Conservation (phyloP, 2,797 vertebrate species). For the Xenopus petersii region DNA sequence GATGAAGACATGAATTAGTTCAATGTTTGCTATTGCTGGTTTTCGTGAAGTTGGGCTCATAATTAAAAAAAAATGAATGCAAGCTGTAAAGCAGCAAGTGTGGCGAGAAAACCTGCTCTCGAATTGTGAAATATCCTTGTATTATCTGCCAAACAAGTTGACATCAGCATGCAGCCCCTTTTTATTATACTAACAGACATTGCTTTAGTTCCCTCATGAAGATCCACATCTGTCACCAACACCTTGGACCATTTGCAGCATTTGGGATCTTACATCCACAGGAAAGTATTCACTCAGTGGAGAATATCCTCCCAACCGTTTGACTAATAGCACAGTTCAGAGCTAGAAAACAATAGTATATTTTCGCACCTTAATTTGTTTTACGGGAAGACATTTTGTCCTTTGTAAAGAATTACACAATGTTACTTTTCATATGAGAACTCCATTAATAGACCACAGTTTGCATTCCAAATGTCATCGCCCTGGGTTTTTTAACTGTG, state of each 20-base stretch:
- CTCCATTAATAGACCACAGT: neutral
- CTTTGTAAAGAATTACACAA: neutral
- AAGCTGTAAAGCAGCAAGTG: neutral
- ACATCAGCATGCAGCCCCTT: neutral
- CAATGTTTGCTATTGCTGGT: too few species aligned
- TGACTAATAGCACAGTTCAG: neutral
- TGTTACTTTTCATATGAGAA: constrained; percentile 7
- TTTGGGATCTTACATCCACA: neutral
- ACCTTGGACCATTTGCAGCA: neutral
- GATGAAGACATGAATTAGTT: too few species aligned
- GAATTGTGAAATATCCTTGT: neutral
- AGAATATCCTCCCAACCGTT: neutral
- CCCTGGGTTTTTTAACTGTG: neutral
- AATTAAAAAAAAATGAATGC: neutral
- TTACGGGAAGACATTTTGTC: constrained; percentile 12
- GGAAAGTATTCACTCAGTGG: too few species aligned
- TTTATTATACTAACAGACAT: neutral
- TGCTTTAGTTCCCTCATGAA: constrained; percentile 8
- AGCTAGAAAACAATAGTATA: constrained; percentile 2
- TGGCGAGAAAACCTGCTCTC: neutral
- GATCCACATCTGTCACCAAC: constrained; percentile 4
- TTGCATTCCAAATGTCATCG: neutral
- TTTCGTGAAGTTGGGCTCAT: too few species aligned
- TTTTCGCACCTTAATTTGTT: neutral
- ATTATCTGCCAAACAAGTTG: neutral